A percentile compares a stretch with the other conserved stretches of the same genome.
phyloP scores from a whole-genome alignment of 2,797 vertebrate genomes.

The Pseudomugil tenellus region DNA sequence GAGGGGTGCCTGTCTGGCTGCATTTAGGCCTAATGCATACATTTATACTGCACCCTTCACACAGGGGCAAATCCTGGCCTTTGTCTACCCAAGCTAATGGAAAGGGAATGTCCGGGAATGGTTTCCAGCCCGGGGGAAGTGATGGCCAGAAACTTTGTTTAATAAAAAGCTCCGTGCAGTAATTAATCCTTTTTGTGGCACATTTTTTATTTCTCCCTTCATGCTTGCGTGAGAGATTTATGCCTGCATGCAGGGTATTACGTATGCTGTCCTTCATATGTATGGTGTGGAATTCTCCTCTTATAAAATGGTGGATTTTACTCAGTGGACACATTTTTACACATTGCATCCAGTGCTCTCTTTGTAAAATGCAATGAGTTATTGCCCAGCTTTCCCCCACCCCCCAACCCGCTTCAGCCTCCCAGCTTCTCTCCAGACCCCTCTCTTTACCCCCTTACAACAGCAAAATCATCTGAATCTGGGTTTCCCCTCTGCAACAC shows the following conservation, averaged over 20 bases:
- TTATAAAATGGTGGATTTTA: background rate
- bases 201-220: conserved; percentile 26
- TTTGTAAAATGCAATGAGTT: conserved; percentile 32
- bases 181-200: conserved; percentile 37
- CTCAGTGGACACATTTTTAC: background rate
- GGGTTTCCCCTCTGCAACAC: conserved; percentile 42
- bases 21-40: conserved; percentile 66
- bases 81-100: conserved; percentile 64
- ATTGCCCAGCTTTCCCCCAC: conserved; percentile 30
- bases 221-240: conserved; percentile 18
- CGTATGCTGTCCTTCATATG: conserved; percentile 14
- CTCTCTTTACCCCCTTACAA: background rate
- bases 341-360: conserved; percentile 13
- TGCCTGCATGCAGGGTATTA: background rate
- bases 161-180: conserved; percentile 41
- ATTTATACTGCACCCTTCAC: conserved; percentile 67
- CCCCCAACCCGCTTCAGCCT: conserved; percentile 9
- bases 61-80: conserved; percentile 66
- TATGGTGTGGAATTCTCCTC: background rate
- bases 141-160: conserved; percentile 54
- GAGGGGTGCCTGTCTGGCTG: conserved; percentile 74
- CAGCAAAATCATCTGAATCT: conserved; percentile 48
- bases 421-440: background rate
- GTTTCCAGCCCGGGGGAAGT: conserved; percentile 71
- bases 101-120: conserved; percentile 60